Evolutionary conservation across 2,113 vertebrate species (phyloP), one percentile per base, ranked within the genome.

Genomic region (Myotis lucifugus): DNA sequence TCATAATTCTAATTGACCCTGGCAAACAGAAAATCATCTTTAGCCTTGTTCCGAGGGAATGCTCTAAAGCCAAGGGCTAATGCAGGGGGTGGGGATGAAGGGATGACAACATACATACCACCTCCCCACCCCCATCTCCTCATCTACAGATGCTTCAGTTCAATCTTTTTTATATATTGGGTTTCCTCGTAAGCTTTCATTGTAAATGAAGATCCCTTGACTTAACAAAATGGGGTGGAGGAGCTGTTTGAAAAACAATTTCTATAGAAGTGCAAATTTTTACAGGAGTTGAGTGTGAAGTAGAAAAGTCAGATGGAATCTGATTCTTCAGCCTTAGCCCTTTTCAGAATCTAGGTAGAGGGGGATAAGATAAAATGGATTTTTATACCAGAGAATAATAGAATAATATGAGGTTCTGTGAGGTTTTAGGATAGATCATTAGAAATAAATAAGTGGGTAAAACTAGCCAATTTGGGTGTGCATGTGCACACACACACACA

Each of bases 341-440:
- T 95, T 83, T 95, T 86, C 64, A 95, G 46, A 91, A n/a, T 93
- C n/a, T 69, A 85, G 23, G 12, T 78, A 34, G 52, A 34, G 34
- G 29, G 13, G 19, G 32, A 64, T 79, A 64, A 77, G 46, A 56
- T 34, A 77, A 82, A 25, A 69, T 83, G 48, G 11, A 85, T 87
- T 88, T 64, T 93, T 29, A 84, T 17, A 54, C 25, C 42, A 93
- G 48, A 94, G 23, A 73, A 85, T 92, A 94, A 69, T 64, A 54
- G 27, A 72, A 87, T 92, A 95, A 69, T 76, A 40, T 32, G 25
- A 89, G 61, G 13, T 46, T 92, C 27, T 92, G 6, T 94, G 67
- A 88, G 59, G 18, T 76, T 95, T 94, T 93, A 77, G 73, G 69
- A 77, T 32, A 92, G 8, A 59, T 82, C 25, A 79, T 92, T 79